These are phyloP conservation scores for Choristoneura rosaceana DNA, from an alignment of 2,888 invertebrate genomes.

Conservation along the genomic window DNA sequence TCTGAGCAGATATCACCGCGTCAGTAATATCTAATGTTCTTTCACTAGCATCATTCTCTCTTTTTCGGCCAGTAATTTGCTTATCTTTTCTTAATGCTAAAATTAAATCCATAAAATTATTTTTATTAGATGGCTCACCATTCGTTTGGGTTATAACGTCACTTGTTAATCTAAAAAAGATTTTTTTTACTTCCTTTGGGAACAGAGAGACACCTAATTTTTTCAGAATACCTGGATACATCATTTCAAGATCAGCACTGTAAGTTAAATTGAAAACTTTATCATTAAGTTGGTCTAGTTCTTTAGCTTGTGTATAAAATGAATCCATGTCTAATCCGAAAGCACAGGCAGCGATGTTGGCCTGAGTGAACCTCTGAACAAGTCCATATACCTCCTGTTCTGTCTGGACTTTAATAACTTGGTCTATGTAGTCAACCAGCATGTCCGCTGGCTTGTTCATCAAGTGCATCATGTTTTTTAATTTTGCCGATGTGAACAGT, in stretches of 20 bases:
- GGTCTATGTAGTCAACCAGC: conserved; percentile 18
- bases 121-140: conserved; percentile 20
- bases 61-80: conserved; percentile 17
- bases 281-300: conserved; percentile 23
- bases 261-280: conserved; percentile 26
- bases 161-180: conserved; percentile 29
- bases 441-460: conserved; percentile 30
- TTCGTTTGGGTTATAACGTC: conserved; percentile 22
- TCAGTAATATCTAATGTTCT: conserved; percentile 26
- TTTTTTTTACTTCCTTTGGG: conserved; percentile 20
- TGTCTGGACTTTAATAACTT: background rate
- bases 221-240: conserved; percentile 38
- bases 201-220: conserved; percentile 23
- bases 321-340: conserved; percentile 43
- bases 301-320: conserved; percentile 14
- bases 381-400: conserved; percentile 31
- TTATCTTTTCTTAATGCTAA: conserved; percentile 25
- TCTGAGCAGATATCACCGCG: conserved; percentile 34
- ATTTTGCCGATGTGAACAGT: conserved; percentile 45
- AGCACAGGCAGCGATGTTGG: conserved; percentile 44
- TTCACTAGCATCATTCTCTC: background rate
- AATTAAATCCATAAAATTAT: conserved; percentile 42
- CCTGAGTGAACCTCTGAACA: conserved; percentile 37
- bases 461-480: conserved; percentile 45
- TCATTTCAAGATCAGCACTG: conserved; percentile 24